Conservation (phyloP, 2,797 vertebrate species). For the Petrocephalus schoutedeni region DNA sequence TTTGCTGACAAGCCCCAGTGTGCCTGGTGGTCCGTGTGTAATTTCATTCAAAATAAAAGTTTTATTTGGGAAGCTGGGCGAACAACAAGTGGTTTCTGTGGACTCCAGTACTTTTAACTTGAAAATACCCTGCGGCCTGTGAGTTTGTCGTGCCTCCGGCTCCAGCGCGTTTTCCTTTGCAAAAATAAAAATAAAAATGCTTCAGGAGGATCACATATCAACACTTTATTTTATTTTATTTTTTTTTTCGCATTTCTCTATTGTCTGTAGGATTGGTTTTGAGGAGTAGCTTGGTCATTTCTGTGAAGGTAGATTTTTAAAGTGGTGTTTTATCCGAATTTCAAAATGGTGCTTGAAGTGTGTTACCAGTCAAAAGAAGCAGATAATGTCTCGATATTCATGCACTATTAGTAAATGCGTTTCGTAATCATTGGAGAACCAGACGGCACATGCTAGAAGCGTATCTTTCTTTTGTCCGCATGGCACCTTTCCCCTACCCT, state of each 20-base stretch:
- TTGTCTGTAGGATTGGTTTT: constrained; percentile 11
- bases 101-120: constrained; percentile 18
- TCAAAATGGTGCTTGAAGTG: constrained; percentile 18
- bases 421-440: neutral
- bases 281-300: constrained; percentile 6
- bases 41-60: constrained; percentile 23
- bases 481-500: neutral
- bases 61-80: constrained; percentile 23
- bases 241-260: neutral
- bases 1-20: constrained; percentile 22
- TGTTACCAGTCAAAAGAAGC: constrained; percentile 10
- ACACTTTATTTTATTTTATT: neutral
- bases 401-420: constrained; percentile 7
- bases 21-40: constrained; percentile 18
- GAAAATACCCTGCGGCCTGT: neutral
- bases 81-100: constrained; percentile 21
- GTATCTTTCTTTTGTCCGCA: neutral
- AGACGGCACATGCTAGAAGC: neutral
- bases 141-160: neutral
- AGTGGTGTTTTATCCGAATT: constrained; percentile 2
- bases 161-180: neutral
- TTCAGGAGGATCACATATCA: neutral
- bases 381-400: constrained; percentile 6
- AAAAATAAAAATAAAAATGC: neutral
- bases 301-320: neutral